Conservation (phyloP, 2,888 invertebrate genomes). For the Heteropelma amictum region DNA sequence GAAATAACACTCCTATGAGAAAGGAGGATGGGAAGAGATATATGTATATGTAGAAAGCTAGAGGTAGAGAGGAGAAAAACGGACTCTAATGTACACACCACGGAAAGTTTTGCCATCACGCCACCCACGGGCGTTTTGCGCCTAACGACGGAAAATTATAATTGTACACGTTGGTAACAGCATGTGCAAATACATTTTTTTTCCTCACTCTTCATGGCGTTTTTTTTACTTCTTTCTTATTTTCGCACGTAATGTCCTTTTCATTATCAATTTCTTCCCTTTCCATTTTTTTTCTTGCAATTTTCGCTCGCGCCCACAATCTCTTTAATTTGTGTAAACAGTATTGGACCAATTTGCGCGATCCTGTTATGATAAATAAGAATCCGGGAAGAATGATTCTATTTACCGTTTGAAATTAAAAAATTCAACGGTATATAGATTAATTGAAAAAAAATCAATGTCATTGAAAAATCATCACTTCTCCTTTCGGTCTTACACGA, state of each 20-base stretch:
- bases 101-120: slow-evolving; percentile 36
- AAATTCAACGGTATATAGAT: too few species aligned
- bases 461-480: too few species aligned
- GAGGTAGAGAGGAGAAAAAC: not conserved
- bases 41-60: not conserved
- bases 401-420: too few species aligned
- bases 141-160: slow-evolving; percentile 54
- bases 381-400: too few species aligned
- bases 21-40: not conserved
- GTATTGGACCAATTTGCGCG: not conserved
- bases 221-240: not conserved
- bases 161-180: slow-evolving; percentile 45
- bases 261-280: not conserved
- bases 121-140: slow-evolving; percentile 35
- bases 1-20: not conserved
- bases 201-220: not conserved
- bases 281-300: slow-evolving; percentile 1
- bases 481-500: too few species aligned
- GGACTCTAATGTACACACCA: not conserved
- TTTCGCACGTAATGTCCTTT: not conserved
- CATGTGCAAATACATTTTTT: slow-evolving; percentile 46
- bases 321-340: not conserved
- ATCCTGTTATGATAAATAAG: too few species aligned
- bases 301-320: not conserved
- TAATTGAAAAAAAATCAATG: too few species aligned